phyloP scores from a whole-genome alignment of 2,888 invertebrate species.

The Hypomecis punctinalis region DNA sequence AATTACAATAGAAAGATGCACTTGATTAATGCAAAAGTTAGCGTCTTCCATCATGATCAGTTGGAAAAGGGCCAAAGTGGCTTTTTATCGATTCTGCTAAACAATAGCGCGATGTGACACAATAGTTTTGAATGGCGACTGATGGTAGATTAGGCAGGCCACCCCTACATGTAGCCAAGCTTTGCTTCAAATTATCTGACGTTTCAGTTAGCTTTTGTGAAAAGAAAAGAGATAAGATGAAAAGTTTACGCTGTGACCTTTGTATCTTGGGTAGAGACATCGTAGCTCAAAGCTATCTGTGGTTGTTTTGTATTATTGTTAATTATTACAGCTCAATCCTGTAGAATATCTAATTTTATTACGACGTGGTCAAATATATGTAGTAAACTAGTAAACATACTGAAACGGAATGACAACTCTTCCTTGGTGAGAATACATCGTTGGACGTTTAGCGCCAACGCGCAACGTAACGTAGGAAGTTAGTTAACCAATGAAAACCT shows the following conservation, averaged over 20 bases:
- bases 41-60: slow-evolving; percentile 40
- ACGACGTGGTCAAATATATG: too few relatives aligned
- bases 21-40: slow-evolving; percentile 40
- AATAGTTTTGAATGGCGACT: slow-evolving; percentile 79
- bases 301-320: too few relatives aligned
- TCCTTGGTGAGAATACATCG: too few relatives aligned
- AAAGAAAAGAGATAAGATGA: slow-evolving; percentile 21
- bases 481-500: too few relatives aligned
- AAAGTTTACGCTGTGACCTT: slow-evolving; percentile 7
- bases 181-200: slow-evolving; percentile 31
- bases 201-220: slow-evolving; percentile 20
- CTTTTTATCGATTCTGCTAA: slow-evolving; percentile 79
- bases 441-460: too few relatives aligned
- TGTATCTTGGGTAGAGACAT: background rate
- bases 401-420: too few relatives aligned
- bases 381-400: too few relatives aligned
- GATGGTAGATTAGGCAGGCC: slow-evolving; percentile 82
- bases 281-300: background rate
- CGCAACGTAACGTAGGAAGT: too few relatives aligned
- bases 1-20: slow-evolving; percentile 28
- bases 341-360: too few relatives aligned
- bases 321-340: too few relatives aligned
- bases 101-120: slow-evolving; percentile 76
- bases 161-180: slow-evolving; percentile 46
- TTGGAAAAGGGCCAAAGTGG: slow-evolving; percentile 78